Evolutionary conservation across 2,113 vertebrate species (phyloP).

Genomic region (Neodontobutis hainanensis): DNA sequence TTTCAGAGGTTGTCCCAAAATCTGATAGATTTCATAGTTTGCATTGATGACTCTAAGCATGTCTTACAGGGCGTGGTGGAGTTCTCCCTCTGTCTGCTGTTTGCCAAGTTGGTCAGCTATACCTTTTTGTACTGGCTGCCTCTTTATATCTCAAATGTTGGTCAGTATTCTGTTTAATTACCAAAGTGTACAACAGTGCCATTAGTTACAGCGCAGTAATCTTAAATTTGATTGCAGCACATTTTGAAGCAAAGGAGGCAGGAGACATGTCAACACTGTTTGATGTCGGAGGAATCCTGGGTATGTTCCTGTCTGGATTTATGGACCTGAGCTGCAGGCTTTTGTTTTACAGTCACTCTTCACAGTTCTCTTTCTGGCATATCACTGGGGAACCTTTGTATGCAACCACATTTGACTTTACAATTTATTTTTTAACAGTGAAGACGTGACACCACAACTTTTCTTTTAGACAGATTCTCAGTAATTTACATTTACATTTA

Average conservation of each 20-base stretch:
- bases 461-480: too few species aligned
- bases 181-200: neutral
- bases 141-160: conserved; percentile 92
- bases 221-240: conserved; percentile 75
- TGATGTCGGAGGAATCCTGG: conserved; percentile 95
- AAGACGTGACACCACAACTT: too few species aligned
- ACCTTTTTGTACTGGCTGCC: conserved; percentile 99
- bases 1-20: too few species aligned
- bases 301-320: too few species aligned
- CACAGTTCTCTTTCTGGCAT: too few species aligned
- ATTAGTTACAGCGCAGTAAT: neutral
- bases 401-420: too few species aligned
- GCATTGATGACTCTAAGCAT: conserved; percentile 1
- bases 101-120: conserved; percentile 98
- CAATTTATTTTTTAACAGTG: too few species aligned
- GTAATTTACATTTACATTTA: too few species aligned
- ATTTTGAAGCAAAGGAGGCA: conserved; percentile 88
- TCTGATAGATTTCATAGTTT: too few species aligned
- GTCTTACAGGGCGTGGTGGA: conserved; percentile 89
- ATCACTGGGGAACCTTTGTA: too few species aligned
- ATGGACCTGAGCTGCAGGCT: too few species aligned
- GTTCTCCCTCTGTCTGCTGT: conserved; percentile 95
- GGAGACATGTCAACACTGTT: conserved; percentile 95
- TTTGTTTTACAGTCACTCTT: too few species aligned
- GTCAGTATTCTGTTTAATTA: conserved; percentile 75